A percentile compares a stretch with the other conserved stretches of the same genome.
Conservation (phyloP, 2,113 vertebrate species). For the Eleginops maclovinus region DNA sequence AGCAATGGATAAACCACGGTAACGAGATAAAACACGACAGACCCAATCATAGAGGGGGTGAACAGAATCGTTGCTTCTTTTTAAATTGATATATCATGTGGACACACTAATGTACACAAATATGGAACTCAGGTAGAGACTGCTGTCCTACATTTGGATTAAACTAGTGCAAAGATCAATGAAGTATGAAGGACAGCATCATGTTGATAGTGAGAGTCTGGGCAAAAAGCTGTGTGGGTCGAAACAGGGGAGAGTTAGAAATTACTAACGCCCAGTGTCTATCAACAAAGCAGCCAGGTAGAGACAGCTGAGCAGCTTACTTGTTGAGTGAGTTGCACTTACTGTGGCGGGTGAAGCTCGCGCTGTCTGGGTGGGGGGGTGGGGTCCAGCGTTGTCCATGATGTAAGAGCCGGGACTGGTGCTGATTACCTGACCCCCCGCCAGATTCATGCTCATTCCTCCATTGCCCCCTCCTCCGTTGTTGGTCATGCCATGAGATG, state of each 20-base stretch:
- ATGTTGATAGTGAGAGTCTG: not conserved
- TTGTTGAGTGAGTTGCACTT: slow-evolving; percentile 55
- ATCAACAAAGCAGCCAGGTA: slow-evolving; percentile 16
- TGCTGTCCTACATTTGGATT: not conserved
- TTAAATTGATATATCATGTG: not conserved
- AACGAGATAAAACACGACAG: slow-evolving; percentile 3
- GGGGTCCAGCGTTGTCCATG: slow-evolving; percentile 86
- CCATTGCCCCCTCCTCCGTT: slow-evolving; percentile 89
- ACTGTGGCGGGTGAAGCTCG: slow-evolving; percentile 88
- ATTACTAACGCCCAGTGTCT: not conserved
- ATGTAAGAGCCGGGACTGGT: slow-evolving; percentile 86
- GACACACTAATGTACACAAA: not conserved
- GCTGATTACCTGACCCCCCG: slow-evolving; percentile 88
- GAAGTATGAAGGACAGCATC: slow-evolving; percentile 24
- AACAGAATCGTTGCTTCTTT: not conserved
- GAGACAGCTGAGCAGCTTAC: not conserved
- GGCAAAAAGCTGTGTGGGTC: slow-evolving; percentile 5
- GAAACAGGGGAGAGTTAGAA: not conserved
- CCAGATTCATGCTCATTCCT: slow-evolving; percentile 89
- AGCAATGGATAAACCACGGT: too few relatives aligned
- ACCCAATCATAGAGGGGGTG: slow-evolving; percentile 12
- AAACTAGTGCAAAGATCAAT: slow-evolving; percentile 11
- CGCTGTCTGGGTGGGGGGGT: slow-evolving; percentile 91
- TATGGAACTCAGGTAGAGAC: not conserved
- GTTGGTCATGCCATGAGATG: slow-evolving; percentile 95